Conservation (phyloP, 2,888 invertebrate genomes). For the Stomorhina lunata region DNA sequence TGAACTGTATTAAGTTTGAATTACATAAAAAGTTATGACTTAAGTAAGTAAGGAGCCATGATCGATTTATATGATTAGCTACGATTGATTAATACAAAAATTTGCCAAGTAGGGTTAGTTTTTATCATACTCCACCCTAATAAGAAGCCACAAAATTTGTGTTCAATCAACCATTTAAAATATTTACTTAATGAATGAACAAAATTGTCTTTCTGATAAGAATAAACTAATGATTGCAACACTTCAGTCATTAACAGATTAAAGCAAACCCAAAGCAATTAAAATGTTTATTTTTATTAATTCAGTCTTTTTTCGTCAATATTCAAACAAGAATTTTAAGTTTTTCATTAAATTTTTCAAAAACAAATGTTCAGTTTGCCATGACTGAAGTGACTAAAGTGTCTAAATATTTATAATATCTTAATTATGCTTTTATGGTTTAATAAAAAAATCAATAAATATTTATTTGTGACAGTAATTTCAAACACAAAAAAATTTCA, state of each 20-base stretch:
- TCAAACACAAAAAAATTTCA: background rate
- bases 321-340: background rate
- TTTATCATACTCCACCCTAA: no score
- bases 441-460: slow-evolving; percentile 18
- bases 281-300: background rate
- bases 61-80: no score
- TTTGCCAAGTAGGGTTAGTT: no score
- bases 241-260: background rate
- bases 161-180: background rate
- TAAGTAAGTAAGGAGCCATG: no score
- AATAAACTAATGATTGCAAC: slow-evolving; percentile 42
- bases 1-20: no score
- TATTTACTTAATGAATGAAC: slow-evolving; percentile 14
- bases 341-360: background rate
- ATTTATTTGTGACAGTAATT: slow-evolving; percentile 9
- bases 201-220: slow-evolving; percentile 28
- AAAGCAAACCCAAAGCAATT: no score
- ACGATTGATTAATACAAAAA: no score
- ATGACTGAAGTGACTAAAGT: slow-evolving; percentile 7
- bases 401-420: slow-evolving; percentile 28
- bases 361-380: background rate
- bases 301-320: background rate
- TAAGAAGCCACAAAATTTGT: no score
- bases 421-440: slow-evolving; percentile 19
- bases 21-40: no score